Conservation (phyloP, 2,113 vertebrate genomes). For the Nannospalax galili region DNA sequence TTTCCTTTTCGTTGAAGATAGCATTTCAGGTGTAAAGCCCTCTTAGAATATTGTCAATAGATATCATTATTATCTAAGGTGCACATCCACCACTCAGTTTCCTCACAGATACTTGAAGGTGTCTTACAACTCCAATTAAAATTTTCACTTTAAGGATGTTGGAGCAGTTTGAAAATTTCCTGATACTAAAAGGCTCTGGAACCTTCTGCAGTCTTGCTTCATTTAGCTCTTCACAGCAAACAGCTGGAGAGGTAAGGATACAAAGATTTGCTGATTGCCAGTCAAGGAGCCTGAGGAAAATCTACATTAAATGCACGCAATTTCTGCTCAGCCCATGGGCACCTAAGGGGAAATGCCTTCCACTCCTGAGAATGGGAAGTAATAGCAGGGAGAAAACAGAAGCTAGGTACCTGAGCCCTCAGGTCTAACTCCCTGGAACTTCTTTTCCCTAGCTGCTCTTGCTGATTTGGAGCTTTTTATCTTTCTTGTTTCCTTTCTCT, state of each 20-base stretch:
- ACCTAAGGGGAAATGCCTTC: not conserved
- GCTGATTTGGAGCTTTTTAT: conserved; percentile 29
- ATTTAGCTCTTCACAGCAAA: conserved; percentile 36
- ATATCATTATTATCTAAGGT: too few relatives aligned
- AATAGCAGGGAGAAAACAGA: not conserved
- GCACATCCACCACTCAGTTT: too few relatives aligned
- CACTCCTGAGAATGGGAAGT: not conserved
- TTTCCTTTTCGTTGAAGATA: conserved; percentile 60
- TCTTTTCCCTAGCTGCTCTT: not conserved
- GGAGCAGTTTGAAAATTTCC: conserved; percentile 36
- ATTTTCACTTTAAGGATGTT: conserved; percentile 45
- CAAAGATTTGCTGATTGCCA: conserved; percentile 59
- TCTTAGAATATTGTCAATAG: too few relatives aligned
- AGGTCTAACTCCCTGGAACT: not conserved
- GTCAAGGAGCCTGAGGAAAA: conserved; percentile 60
- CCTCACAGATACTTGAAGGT: too few relatives aligned
- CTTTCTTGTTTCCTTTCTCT: not conserved
- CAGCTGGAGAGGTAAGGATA: conserved; percentile 62
- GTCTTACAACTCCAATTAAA: conserved; percentile 53
- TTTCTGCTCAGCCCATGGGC: conserved; percentile 32
- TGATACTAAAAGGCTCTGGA: conserved; percentile 50
- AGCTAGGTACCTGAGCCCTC: not conserved
- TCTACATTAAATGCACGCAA: conserved; percentile 61
- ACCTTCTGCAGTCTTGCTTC: conserved; percentile 50
- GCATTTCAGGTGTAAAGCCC: not conserved